Evolutionary conservation across 1,140 invertebrate genomes (phyloP).

Genomic region (Dendroctonus ponderosae): DNA sequence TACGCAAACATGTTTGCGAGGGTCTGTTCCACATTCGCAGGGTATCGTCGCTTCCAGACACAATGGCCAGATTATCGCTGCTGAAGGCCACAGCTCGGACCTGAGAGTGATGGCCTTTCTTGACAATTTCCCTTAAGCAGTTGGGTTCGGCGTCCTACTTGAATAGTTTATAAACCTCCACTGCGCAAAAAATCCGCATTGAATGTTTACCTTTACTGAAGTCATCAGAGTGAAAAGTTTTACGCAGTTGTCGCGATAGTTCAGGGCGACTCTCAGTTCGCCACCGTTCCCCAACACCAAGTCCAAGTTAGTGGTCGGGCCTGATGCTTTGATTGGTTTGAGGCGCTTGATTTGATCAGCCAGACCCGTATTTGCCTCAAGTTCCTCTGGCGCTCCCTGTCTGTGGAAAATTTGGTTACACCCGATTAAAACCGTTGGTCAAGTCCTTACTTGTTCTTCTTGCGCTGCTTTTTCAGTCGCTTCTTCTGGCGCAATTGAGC

Average conservation of each 20-base stretch:
- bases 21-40: slow-evolving; percentile 92
- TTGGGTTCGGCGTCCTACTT: slow-evolving; percentile 54
- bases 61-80: slow-evolving; percentile 83
- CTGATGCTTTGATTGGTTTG: slow-evolving; percentile 61
- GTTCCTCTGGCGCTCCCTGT: slow-evolving; percentile 16
- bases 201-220: slow-evolving; percentile 47
- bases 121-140: slow-evolving; percentile 50
- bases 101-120: slow-evolving; percentile 85
- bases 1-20: slow-evolving; percentile 79
- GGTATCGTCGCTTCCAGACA: slow-evolving; percentile 81
- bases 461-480: slow-evolving; percentile 72
- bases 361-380: slow-evolving; percentile 50
- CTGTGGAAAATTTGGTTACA: slow-evolving; percentile 16
- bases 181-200: neutral
- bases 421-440: neutral
- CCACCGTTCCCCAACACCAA: slow-evolving; percentile 65
- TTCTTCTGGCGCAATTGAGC: slow-evolving; percentile 68
- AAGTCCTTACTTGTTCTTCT: slow-evolving; percentile 58
- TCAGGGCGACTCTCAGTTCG: slow-evolving; percentile 66
- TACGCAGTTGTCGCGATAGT: slow-evolving; percentile 68
- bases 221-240: slow-evolving; percentile 62
- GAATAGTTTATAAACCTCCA: slow-evolving; percentile 5
- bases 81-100: slow-evolving; percentile 85
- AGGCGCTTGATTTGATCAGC: slow-evolving; percentile 75
- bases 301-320: slow-evolving; percentile 70